phyloP scores from a whole-genome alignment of 2,888 invertebrate genomes.

The Aleiodes testaceus region DNA sequence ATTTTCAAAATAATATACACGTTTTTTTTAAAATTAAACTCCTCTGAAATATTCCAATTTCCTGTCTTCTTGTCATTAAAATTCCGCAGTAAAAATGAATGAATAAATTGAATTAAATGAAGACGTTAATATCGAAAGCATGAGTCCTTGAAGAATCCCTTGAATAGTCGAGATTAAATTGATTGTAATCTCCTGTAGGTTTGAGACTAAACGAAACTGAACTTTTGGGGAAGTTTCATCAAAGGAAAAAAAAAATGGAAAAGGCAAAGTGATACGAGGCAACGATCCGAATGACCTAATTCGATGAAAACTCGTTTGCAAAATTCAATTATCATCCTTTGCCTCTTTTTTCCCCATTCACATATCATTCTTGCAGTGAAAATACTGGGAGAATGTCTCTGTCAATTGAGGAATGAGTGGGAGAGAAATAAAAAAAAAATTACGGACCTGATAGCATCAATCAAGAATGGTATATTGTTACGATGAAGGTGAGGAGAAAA shows the following conservation, averaged over 20 bases:
- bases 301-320: slow-evolving; percentile 12
- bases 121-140: not conserved
- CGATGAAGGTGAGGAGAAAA: not conserved
- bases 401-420: not conserved
- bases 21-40: too few relatives aligned
- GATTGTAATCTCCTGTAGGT: not conserved
- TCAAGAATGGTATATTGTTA: slow-evolving; percentile 2
- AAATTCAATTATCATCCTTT: slow-evolving; percentile 4
- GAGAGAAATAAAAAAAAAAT: slow-evolving; percentile 2
- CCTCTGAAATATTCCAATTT: too few relatives aligned
- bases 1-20: too few relatives aligned
- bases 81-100: too few relatives aligned
- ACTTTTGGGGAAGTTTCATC: not conserved
- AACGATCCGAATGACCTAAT: slow-evolving; percentile 22
- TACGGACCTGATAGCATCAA: slow-evolving; percentile 5
- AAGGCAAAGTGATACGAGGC: not conserved
- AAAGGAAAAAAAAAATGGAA: not conserved
- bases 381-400: not conserved
- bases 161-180: not conserved
- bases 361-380: not conserved
- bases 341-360: not conserved
- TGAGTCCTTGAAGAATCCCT: not conserved
- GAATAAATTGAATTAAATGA: not conserved
- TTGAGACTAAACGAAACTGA: not conserved
- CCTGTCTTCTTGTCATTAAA: too few relatives aligned